Base-by-base conservation (phyloP, 2,113 vertebrate genomes). In the Pimephales promelas region DNA sequence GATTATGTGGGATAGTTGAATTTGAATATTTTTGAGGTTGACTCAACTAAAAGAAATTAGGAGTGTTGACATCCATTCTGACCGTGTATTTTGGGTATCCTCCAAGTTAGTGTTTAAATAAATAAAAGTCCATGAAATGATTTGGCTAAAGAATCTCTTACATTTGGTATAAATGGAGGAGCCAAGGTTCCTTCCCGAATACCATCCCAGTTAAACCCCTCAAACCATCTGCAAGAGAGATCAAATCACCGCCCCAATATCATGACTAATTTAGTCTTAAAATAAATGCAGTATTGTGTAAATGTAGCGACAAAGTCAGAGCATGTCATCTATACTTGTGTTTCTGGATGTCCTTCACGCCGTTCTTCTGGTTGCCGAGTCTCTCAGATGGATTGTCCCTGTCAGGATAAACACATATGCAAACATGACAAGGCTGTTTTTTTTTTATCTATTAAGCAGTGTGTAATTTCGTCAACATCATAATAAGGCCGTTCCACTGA, bases 151-250 rank as follows among this genome's bases (percentile, higher is more conserved):
- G 18, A 54, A 54, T 68, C 31, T 68, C 31, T 84, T 81, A 94
- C 94, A 2, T 68, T 73, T 3, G 93, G 94, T 0, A 87, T 90
- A 79, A 90, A 92, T 0, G 93, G 93, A 5, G 94, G 85, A 26
- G 83, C 89, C 0, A 93, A 54, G 75, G 89, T 94, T 45, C 92
- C 92, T 80, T 93, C 92, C 0, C 90, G 90, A 13, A 94, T 88
- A 20, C 94, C 94, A 4, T 93, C 93, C 94, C 93, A 95, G 89
- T 94, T 94, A 85, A 95, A 95, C 10, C 94, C 94, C 70, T 95
- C 94, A n/a, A 94, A 95, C 94, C 94, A 95, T 88, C 94, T 95
- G 90, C 49, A 86, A 81, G n/a, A 72, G 11, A 72, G n/a, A 57
- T 88, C 45, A 86, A 81, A 47, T 22, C 66, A 40, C 36, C 34